Evolutionary conservation across 2,797 vertebrate genomes (phyloP).

Genomic region (Triplophysa bombifrons): DNA sequence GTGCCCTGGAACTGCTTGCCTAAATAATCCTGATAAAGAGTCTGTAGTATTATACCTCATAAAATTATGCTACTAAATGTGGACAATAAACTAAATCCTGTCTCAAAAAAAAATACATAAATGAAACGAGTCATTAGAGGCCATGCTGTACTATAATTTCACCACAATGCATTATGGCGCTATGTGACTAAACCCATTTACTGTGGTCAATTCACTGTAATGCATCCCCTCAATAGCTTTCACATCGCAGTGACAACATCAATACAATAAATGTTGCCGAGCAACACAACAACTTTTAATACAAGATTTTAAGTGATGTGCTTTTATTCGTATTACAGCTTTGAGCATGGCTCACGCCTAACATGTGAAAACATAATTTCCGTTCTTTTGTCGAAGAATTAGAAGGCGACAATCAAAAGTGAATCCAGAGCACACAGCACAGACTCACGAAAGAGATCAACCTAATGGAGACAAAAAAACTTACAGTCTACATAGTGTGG

Average conservation of each 20-base stretch:
- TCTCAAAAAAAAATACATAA: background rate
- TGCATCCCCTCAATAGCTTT: background rate
- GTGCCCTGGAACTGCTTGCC: too few species aligned
- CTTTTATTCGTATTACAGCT: background rate
- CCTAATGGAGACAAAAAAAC: slow-evolving; percentile 66
- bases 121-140: background rate
- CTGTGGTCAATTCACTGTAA: background rate
- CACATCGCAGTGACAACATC: background rate
- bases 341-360: slow-evolving; percentile 64
- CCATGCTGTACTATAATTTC: background rate
- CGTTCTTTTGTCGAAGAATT: slow-evolving; percentile 85
- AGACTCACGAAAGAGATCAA: slow-evolving; percentile 88
- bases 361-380: slow-evolving; percentile 84
- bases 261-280: background rate
- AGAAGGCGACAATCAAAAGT: slow-evolving; percentile 83
- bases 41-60: background rate
- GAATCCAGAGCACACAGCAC: slow-evolving; percentile 78
- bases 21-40: slow-evolving; percentile 48
- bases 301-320: background rate
- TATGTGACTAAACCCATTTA: background rate
- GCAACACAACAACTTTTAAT: background rate
- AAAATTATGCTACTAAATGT: background rate
- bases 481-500: slow-evolving; percentile 46
- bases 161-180: background rate
- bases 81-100: background rate